Conservation (phyloP, 2,888 invertebrate genomes). For the Tachina lurida region DNA sequence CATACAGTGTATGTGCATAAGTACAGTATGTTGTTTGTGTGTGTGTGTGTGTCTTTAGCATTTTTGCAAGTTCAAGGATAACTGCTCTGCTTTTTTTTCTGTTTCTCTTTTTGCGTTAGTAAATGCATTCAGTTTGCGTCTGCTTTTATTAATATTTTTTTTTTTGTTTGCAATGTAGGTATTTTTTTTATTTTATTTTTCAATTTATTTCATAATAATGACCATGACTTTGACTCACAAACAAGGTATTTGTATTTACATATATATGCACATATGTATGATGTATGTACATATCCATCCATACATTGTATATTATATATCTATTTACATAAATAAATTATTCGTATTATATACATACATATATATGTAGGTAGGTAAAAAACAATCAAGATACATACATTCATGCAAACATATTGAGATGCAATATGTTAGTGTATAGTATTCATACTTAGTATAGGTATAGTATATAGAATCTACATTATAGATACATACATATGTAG, state of each 20-base stretch:
- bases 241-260: background rate
- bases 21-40: background rate
- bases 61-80: slow-evolving; percentile 72
- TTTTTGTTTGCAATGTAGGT: slow-evolving; percentile 21
- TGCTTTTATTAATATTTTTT: slow-evolving; percentile 30
- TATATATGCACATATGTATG: background rate
- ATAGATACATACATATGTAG: background rate
- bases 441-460: background rate
- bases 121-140: slow-evolving; percentile 59
- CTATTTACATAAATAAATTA: background rate
- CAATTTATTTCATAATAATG: slow-evolving; percentile 59
- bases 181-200: slow-evolving; percentile 4
- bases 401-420: background rate
- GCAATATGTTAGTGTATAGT: too few relatives aligned
- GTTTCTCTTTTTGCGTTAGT: slow-evolving; percentile 51
- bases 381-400: background rate
- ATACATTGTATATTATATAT: background rate
- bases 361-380: background rate
- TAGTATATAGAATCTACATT: too few relatives aligned
- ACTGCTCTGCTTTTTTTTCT: slow-evolving; percentile 62
- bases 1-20: too few relatives aligned
- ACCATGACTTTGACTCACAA: slow-evolving; percentile 70
- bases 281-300: too few relatives aligned
- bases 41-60: slow-evolving; percentile 9
- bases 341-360: background rate